phyloP scores from a whole-genome alignment of 1,140 invertebrate species.

The Anoplophora glabripennis region DNA sequence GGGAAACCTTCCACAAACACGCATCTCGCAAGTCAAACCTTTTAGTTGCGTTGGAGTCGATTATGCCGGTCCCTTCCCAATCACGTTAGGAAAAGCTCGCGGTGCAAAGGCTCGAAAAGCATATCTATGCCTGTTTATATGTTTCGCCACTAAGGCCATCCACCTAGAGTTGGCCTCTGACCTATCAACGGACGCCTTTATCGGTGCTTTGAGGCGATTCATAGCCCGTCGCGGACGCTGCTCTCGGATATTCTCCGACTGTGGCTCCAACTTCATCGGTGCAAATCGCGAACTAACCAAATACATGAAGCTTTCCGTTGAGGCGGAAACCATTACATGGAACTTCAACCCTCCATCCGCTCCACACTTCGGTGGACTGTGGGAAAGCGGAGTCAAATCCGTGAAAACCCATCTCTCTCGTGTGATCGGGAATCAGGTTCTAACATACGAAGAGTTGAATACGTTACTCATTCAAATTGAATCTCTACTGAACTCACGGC shows the following conservation, averaged over 20 bases:
- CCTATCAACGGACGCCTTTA: conserved; percentile 44
- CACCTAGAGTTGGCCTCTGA: conserved; percentile 47
- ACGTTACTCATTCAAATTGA: not conserved
- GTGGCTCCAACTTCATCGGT: conserved; percentile 45
- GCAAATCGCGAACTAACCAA: conserved; percentile 20
- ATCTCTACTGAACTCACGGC: not conserved
- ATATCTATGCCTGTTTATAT: conserved; percentile 47
- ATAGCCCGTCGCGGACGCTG: conserved; percentile 40
- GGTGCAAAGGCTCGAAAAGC: conserved; percentile 31
- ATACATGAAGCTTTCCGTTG: not conserved
- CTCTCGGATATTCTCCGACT: conserved; percentile 41
- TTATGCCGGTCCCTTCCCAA: conserved; percentile 14
- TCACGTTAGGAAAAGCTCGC: not conserved
- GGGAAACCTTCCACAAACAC: not conserved
- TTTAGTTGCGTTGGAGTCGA: conserved; percentile 8
- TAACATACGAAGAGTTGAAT: conserved; percentile 4
- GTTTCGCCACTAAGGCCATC: conserved; percentile 45
- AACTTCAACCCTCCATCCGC: not conserved
- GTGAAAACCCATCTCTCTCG: conserved; percentile 7
- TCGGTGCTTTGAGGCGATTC: conserved; percentile 46
- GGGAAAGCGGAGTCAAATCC: conserved; percentile 7
- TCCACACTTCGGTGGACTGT: conserved; percentile 3
- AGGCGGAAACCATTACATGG: not conserved
- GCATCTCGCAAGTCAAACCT: conserved; percentile 6
- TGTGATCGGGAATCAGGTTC: conserved; percentile 8